Base-by-base conservation (phyloP, 2,888 invertebrate genomes). In the Oxycera nigricornis region DNA sequence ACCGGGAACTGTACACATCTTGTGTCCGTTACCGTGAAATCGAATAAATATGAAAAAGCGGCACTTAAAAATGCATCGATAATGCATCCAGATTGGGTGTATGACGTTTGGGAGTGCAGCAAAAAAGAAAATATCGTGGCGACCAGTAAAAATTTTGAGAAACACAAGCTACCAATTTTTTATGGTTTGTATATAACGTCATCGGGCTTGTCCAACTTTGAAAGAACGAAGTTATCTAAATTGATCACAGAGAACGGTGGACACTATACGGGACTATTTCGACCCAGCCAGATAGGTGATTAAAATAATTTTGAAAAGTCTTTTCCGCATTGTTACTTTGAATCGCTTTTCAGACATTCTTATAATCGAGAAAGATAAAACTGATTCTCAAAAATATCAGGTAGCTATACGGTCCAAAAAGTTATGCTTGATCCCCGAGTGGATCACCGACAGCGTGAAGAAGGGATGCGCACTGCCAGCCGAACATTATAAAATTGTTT, bases 51-150 rank as follows among this genome's bases (percentile, higher is more conserved):
- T 82, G 88, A 91, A 85, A 93, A 84, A 72, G 86, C 84, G 1
- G 82, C 81, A 0, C 76, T 83, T 2, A 82, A 82, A 72, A 81
- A 78, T 2, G 88, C 92, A 74, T 90, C 91, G 31, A 88, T 96
- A 9, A 92, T 96, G 91, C 88, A 89, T 2, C 88, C 90, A 6
- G 87, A 89, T 17, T 97, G 97, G 96, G 87, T 97, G 0, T 87
- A 91, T 39, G 90, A 89, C 0, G 91, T 96, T 0, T 97, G 96
- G 96, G 86, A 91, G 14, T 86, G 87, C 1, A 92, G 93, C 72
- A 86, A 91, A 55, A 85, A 83, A 0, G 85, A 88, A 70, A 90
- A 89, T 78, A 84, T 93, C 0, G 86, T 86, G 59, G 93, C 91
- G 0, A 86, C 88, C 0, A 91, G 93, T 77, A 76, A 86, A 0